Percentiles rank a stretch among this genome's conserved stretches.
These are phyloP conservation scores for Entosphenus tridentatus DNA, from an alignment of 2,113 vertebrate species.

Conservation along the genomic window DNA sequence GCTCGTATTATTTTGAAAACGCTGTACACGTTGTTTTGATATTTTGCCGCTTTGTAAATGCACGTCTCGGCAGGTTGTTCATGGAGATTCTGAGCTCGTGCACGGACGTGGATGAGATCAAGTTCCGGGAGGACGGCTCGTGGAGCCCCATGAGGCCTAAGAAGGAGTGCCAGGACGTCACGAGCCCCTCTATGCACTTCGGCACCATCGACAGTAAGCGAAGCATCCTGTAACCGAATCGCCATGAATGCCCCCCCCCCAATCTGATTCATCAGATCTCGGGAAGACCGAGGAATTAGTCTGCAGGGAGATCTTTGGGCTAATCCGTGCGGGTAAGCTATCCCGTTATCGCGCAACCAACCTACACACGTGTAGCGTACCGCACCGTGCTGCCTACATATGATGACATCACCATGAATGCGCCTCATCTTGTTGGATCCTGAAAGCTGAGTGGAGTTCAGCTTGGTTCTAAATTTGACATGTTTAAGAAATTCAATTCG, in stretches of 20 bases:
- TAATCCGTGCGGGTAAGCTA: neutral
- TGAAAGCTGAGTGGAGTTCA: too few relatives aligned
- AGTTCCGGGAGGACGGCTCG: conserved; percentile 37
- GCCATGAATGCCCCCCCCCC: neutral
- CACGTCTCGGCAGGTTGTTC: conserved; percentile 20
- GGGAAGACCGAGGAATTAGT: neutral
- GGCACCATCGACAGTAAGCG: conserved; percentile 19
- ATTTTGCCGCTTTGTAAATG: too few relatives aligned
- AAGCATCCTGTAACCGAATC: neutral
- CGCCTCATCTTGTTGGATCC: too few relatives aligned
- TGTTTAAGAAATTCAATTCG: too few relatives aligned
- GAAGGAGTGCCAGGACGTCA: conserved; percentile 29
- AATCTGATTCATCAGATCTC: neutral
- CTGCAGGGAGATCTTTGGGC: neutral
- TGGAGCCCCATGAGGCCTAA: conserved; percentile 37
- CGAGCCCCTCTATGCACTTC: conserved; percentile 19
- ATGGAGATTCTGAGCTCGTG: conserved; percentile 38
- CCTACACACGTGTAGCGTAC: neutral
- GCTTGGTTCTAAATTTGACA: too few relatives aligned
- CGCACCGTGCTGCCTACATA: too few relatives aligned
- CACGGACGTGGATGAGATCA: conserved; percentile 33
- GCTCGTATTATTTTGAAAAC: too few relatives aligned
- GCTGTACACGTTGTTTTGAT: too few relatives aligned
- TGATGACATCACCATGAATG: too few relatives aligned
- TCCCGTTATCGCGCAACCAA: neutral